A percentile compares a stretch with the other conserved stretches of the same genome.
Conservation (phyloP, 2,888 invertebrate genomes). For the Amblyjoppa proteus region DNA sequence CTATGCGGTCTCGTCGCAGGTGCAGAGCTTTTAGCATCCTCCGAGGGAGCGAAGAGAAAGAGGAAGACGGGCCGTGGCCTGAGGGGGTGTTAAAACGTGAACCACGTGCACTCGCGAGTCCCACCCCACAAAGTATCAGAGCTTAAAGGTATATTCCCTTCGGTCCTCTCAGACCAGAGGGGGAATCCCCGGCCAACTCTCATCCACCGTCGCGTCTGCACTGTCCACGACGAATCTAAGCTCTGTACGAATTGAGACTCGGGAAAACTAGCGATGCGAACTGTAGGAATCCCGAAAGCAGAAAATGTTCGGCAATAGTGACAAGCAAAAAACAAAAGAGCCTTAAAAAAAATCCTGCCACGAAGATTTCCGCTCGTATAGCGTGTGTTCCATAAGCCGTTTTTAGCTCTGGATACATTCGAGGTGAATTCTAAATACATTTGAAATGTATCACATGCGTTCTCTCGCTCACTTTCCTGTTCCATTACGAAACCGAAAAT, state of each 20-base stretch:
- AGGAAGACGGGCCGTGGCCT: slow-evolving; percentile 28
- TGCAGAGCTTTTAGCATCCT: slow-evolving; percentile 42
- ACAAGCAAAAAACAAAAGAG: neutral
- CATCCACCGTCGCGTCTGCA: slow-evolving; percentile 23
- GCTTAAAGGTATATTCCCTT: slow-evolving; percentile 23
- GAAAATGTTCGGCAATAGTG: slow-evolving; percentile 13
- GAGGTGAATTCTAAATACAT: no score
- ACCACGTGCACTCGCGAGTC: slow-evolving; percentile 42
- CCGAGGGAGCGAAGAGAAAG: slow-evolving; percentile 7
- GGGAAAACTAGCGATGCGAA: neutral
- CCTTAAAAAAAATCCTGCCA: neutral
- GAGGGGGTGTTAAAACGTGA: slow-evolving; percentile 56
- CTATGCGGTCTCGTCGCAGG: slow-evolving; percentile 28
- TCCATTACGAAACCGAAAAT: no score
- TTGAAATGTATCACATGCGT: no score
- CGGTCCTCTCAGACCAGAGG: neutral
- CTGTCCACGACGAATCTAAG: slow-evolving; percentile 11
- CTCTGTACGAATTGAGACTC: slow-evolving; percentile 4
- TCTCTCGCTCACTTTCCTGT: no score
- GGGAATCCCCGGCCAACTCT: slow-evolving; percentile 33
- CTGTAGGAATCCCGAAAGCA: slow-evolving; percentile 14
- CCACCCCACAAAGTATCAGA: slow-evolving; percentile 32
- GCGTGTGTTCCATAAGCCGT: no score
- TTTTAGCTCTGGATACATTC: no score
- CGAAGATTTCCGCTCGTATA: neutral